Percentiles rank a stretch among this genome's conserved stretches.
Conservation (phyloP, 2,113 vertebrate species). For the Lepisosteus osseus region DNA sequence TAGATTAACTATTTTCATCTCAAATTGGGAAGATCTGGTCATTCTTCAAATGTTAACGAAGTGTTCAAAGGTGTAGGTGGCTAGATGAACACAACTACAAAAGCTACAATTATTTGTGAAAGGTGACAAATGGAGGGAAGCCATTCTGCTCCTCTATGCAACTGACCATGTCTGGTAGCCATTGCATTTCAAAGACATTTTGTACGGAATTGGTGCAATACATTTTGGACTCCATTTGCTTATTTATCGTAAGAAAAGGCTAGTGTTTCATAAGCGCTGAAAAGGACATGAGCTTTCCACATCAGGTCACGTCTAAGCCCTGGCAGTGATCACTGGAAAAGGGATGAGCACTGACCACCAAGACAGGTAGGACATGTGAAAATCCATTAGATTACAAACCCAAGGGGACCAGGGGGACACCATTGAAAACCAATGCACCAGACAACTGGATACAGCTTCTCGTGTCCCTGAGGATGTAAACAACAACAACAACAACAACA, state of each 20-base stretch:
- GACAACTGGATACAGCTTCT: background rate
- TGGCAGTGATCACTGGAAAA: conserved; percentile 43
- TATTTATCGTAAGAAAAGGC: conserved; percentile 29
- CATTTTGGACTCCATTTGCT: conserved; percentile 27
- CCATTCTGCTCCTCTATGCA: conserved; percentile 16
- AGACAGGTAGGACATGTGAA: conserved; percentile 69
- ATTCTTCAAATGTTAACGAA: conserved; percentile 37
- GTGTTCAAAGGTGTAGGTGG: conserved; percentile 23
- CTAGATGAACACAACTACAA: conserved; percentile 25
- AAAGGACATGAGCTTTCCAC: conserved; percentile 45
- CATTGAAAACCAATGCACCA: background rate
- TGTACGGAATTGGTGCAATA: conserved; percentile 18
- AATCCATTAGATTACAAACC: conserved; percentile 61
- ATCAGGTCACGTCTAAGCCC: conserved; percentile 45
- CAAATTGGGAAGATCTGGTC: conserved; percentile 33
- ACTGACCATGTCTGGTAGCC: conserved; percentile 23
- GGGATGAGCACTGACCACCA: conserved; percentile 57
- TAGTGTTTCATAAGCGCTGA: conserved; percentile 39
- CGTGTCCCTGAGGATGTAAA: background rate
- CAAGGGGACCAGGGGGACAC: conserved; percentile 22
- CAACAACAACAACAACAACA: background rate
- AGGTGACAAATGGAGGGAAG: conserved; percentile 23
- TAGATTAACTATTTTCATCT: conserved; percentile 27
- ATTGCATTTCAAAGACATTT: conserved; percentile 5
- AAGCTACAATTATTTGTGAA: conserved; percentile 20